phyloP scores from a whole-genome alignment of 2,797 vertebrate species.

The Pangasius krempfi region DNA sequence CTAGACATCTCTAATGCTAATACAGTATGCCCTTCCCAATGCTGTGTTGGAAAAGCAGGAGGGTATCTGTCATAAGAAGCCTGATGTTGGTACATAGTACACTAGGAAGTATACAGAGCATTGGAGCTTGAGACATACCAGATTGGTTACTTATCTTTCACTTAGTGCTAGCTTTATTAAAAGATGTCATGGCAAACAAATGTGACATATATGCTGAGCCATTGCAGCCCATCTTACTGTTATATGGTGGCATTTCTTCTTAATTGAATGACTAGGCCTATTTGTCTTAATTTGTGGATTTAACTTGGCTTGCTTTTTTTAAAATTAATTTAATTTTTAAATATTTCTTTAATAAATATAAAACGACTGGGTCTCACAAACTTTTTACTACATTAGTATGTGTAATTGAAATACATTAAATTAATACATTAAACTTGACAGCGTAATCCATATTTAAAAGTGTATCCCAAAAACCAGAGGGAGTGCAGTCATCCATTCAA shows the following conservation, averaged over 20 bases:
- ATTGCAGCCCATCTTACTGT: not conserved
- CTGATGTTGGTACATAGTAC: not conserved
- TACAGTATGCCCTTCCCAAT: not conserved
- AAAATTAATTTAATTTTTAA: not conserved
- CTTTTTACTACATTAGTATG: not conserved
- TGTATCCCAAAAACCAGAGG: not conserved
- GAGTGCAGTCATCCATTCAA: not conserved
- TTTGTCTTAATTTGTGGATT: not conserved
- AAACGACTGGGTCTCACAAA: not conserved
- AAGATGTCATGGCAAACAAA: not conserved
- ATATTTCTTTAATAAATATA: not conserved
- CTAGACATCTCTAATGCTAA: not conserved
- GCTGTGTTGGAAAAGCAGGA: not conserved
- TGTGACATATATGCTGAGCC: not conserved
- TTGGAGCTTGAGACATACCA: not conserved
- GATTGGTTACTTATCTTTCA: not conserved
- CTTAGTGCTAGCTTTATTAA: not conserved
- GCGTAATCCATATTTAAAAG: not conserved
- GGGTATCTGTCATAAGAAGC: not conserved
- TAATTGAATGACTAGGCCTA: not conserved
- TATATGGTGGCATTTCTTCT: not conserved
- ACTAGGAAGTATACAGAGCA: not conserved
- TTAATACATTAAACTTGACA: not conserved
- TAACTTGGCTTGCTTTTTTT: not conserved
- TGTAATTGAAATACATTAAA: not conserved